A percentile compares a stretch with the other conserved stretches of the same genome.
Evolutionary conservation across 2,113 vertebrate species (phyloP).

Genomic region (Neomonachus schauinslandi): DNA sequence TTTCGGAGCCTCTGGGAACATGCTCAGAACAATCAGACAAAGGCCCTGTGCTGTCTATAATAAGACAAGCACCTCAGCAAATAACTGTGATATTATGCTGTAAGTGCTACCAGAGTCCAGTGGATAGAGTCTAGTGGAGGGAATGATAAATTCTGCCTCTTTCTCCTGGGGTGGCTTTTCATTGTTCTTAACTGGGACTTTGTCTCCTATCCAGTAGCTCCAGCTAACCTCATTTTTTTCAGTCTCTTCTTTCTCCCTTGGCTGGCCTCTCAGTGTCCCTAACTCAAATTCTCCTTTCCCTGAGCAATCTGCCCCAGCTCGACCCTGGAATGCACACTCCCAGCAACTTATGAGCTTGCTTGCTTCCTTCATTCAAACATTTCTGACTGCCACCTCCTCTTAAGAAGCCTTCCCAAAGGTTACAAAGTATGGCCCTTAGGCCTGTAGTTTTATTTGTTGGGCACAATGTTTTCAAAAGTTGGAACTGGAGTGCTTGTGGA

Average conservation of each 20-base stretch:
- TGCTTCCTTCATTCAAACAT: background rate
- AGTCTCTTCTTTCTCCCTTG: conserved; percentile 30
- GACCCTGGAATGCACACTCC: background rate
- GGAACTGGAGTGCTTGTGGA: background rate
- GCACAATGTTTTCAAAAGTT: background rate
- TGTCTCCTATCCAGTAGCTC: background rate
- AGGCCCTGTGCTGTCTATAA: background rate
- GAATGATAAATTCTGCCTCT: conserved; percentile 35
- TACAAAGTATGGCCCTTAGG: background rate
- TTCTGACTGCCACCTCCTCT: background rate
- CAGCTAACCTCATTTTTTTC: conserved; percentile 41
- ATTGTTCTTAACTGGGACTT: conserved; percentile 34
- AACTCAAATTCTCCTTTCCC: background rate
- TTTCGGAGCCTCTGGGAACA: background rate
- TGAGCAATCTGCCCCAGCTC: background rate
- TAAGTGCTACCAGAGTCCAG: background rate
- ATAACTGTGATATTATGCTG: background rate
- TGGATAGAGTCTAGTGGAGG: background rate
- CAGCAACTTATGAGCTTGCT: background rate
- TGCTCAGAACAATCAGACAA: background rate
- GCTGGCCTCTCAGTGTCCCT: background rate
- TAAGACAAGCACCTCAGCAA: background rate
- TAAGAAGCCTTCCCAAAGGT: conserved; percentile 8
- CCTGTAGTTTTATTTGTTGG: background rate
- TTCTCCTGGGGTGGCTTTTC: background rate